Percentiles rank a stretch among this genome's conserved stretches.
Conservation (phyloP, 2,113 vertebrate genomes). For the Theristicus caerulescens region DNA sequence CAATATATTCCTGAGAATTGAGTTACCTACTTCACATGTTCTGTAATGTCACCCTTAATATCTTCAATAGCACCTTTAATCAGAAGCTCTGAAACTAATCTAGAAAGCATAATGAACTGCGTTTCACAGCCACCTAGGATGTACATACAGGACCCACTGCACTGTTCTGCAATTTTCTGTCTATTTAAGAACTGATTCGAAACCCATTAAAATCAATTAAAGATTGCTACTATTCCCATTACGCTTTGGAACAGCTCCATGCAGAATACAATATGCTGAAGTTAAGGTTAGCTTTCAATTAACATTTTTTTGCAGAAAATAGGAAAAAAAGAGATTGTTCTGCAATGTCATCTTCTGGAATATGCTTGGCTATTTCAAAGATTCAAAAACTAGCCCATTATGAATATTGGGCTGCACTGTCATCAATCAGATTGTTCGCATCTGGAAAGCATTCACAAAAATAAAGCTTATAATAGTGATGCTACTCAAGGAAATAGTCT, state of each 20-base stretch:
- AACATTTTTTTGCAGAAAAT: neutral
- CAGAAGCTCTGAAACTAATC: constrained; percentile 17
- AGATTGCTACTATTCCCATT: neutral
- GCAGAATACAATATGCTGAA: neutral
- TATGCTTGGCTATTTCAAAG: neutral
- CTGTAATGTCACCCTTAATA: neutral
- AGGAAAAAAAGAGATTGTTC: neutral
- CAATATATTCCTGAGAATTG: neutral
- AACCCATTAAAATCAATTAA: constrained; percentile 39
- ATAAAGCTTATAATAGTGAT: constrained; percentile 28
- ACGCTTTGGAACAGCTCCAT: neutral
- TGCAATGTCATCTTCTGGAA: neutral
- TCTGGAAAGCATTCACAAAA: constrained; percentile 43
- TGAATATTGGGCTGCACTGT: neutral
- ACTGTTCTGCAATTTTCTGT: constrained; percentile 8
- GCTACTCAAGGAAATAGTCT: constrained; percentile 41
- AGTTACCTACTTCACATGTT: neutral
- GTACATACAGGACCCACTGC: neutral
- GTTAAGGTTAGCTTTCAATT: neutral
- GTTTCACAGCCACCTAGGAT: neutral
- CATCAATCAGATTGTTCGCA: neutral
- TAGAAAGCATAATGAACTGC: neutral
- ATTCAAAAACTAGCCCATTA: neutral
- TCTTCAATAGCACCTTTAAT: neutral
- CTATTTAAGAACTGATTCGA: neutral